Evolutionary conservation across 2,888 invertebrate genomes (phyloP).

Genomic region (Smittia aterrima): DNA sequence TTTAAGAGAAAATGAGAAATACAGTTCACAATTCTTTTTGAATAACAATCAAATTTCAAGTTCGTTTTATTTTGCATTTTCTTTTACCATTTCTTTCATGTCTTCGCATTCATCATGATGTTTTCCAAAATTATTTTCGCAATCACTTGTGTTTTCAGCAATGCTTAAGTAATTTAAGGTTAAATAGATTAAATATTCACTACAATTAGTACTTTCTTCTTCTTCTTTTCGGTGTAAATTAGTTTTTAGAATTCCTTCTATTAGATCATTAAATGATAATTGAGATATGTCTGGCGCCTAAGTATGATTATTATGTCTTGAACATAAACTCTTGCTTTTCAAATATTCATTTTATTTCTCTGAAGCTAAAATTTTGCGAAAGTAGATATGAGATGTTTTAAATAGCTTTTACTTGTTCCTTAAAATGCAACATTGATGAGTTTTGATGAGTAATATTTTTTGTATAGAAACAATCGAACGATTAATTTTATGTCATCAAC

Average conservation of each 20-base stretch:
- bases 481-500: not conserved
- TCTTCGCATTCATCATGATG: conserved; percentile 3
- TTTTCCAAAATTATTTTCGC: not conserved
- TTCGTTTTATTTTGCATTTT: conserved; percentile 27
- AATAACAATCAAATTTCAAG: conserved; percentile 42
- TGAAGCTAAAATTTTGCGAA: too few species aligned
- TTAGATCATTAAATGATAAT: too few species aligned
- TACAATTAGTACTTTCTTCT: not conserved
- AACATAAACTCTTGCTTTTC: not conserved
- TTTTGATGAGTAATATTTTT: too few species aligned
- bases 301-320: not conserved
- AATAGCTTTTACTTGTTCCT: too few species aligned
- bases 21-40: conserved; percentile 15
- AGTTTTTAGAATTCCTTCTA: not conserved
- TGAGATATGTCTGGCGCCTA: not conserved
- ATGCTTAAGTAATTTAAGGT: not conserved
- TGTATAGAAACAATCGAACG: not conserved
- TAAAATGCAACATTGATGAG: not conserved
- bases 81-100: not conserved
- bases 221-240: conserved; percentile 1
- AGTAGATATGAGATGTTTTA: too few species aligned
- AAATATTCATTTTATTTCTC: not conserved
- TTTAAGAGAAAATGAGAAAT: not conserved
- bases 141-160: not conserved
- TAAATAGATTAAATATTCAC: not conserved